These are phyloP conservation scores for Hyperoodon ampullatus DNA, from an alignment of 2,113 vertebrate genomes.

Conservation along the genomic window DNA sequence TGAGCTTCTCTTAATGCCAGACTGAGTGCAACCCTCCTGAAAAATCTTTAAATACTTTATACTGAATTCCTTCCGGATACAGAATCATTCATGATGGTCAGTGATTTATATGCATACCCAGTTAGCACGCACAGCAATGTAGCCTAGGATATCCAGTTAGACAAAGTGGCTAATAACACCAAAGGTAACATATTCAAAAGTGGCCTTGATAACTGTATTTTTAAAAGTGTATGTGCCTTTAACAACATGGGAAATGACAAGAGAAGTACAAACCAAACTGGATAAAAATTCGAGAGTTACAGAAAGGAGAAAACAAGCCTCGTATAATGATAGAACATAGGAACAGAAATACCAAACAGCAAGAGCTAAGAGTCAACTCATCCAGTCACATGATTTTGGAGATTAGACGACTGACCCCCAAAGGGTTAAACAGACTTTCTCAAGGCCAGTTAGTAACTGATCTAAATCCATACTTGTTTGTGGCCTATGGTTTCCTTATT, in stretches of 20 bases:
- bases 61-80: background rate
- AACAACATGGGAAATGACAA: background rate
- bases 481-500: background rate
- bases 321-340: background rate
- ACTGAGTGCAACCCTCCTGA: background rate
- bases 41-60: slow-evolving; percentile 48
- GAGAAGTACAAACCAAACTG: background rate
- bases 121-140: background rate
- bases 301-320: background rate
- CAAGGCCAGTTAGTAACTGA: background rate
- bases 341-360: background rate
- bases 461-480: background rate
- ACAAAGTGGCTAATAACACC: background rate
- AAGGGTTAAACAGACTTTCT: background rate
- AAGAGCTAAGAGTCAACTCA: background rate
- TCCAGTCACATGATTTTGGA: background rate
- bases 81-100: background rate
- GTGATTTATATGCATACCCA: background rate
- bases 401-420: background rate
- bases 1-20: slow-evolving; percentile 40
- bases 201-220: background rate
- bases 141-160: background rate
- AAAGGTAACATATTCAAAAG: background rate
- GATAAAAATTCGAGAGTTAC: background rate
- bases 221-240: background rate